Evolutionary conservation across 2,797 vertebrate genomes (phyloP).

Genomic region (Clarias platycephalus): DNA sequence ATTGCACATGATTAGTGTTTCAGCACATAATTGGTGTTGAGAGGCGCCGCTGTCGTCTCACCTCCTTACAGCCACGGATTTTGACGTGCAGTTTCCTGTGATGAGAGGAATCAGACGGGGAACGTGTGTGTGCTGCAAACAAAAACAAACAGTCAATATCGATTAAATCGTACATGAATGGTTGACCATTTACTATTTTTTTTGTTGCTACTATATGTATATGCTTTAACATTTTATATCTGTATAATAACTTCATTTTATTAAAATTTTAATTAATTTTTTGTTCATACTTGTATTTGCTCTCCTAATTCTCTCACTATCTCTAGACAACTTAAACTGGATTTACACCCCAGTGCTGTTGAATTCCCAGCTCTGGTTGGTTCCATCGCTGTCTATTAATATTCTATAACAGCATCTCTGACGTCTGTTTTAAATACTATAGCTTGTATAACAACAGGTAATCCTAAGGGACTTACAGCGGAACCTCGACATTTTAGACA

Average conservation of each 20-base stretch:
- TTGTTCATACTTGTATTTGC: not conserved
- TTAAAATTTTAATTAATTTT: not conserved
- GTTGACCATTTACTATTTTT: not conserved
- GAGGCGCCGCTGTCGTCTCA: conserved; percentile 64
- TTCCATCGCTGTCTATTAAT: not conserved
- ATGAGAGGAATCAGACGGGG: conserved; percentile 96
- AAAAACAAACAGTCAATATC: conserved; percentile 6
- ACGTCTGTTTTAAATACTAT: not conserved
- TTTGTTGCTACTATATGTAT: not conserved
- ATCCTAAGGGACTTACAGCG: not conserved
- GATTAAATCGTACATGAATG: not conserved
- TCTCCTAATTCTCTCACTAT: not conserved
- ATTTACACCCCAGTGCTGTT: not conserved
- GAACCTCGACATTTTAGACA: no score
- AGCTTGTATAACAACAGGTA: not conserved
- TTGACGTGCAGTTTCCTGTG: conserved; percentile 95
- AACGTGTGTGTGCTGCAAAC: conserved; percentile 90
- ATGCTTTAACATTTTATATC: not conserved
- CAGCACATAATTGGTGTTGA: not conserved
- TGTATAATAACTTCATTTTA: no score
- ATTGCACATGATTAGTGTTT: not conserved
- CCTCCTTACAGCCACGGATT: conserved; percentile 95
- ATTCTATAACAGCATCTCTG: not conserved
- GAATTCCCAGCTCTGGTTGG: not conserved
- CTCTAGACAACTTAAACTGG: not conserved